Evolutionary conservation across 1,140 invertebrate genomes (phyloP).

Genomic region (Periplaneta americana): DNA sequence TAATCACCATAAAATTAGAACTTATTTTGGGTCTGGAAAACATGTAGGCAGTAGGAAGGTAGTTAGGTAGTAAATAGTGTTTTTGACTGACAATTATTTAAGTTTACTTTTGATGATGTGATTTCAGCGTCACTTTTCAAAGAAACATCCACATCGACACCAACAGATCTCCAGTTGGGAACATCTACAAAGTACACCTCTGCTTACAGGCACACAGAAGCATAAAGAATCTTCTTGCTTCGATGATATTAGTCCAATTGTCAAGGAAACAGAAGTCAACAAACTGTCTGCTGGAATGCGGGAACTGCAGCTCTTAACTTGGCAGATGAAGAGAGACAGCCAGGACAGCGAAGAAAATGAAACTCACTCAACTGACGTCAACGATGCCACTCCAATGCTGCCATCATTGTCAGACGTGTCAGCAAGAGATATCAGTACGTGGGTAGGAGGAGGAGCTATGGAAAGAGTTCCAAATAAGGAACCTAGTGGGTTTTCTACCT

Average conservation of each 20-base stretch:
- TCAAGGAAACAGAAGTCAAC: background rate
- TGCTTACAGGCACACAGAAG: background rate
- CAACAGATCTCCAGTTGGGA: no score
- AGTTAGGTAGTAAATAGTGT: no score
- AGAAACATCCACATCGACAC: background rate
- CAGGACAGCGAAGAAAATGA: background rate
- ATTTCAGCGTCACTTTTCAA: background rate
- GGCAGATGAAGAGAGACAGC: background rate
- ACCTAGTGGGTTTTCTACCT: slow-evolving; percentile 16
- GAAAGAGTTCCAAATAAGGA: slow-evolving; percentile 24
- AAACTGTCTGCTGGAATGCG: background rate
- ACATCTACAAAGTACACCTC: slow-evolving; percentile 21
- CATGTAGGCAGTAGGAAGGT: no score
- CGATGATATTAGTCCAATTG: slow-evolving; percentile 1
- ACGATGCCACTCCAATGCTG: slow-evolving; percentile 28
- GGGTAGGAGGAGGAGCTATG: slow-evolving; percentile 36
- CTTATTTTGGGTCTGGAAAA: no score
- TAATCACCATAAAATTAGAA: no score
- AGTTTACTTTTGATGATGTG: background rate
- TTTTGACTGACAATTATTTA: no score
- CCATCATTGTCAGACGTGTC: slow-evolving; percentile 33
- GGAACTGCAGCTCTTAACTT: background rate
- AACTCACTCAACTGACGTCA: slow-evolving; percentile 17
- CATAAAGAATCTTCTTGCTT: background rate
- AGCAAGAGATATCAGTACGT: slow-evolving; percentile 49